A percentile compares a stretch with the other conserved stretches of the same genome.
phyloP scores from a whole-genome alignment of 2,888 invertebrate genomes.

The Trichacis sp. region DNA sequence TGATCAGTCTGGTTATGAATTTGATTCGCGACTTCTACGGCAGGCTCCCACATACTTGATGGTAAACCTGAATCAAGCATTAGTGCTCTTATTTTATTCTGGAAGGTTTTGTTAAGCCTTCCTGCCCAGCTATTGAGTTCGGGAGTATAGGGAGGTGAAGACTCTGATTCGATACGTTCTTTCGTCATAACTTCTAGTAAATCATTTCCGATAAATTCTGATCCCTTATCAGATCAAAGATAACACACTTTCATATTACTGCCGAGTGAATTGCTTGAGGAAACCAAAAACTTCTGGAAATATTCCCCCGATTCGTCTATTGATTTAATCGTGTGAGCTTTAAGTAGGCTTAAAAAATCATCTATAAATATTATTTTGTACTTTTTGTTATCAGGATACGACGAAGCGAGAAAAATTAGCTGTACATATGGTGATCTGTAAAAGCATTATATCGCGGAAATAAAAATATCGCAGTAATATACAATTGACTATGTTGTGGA shows the following conservation, averaged over 20 bases:
- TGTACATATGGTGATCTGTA: no score
- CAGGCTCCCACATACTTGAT: conserved; percentile 36
- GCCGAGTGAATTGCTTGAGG: conserved; percentile 32
- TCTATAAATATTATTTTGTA: no score
- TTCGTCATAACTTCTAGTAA: conserved; percentile 17
- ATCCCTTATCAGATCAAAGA: conserved; percentile 37
- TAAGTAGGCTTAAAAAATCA: no score
- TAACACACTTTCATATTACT: conserved; percentile 38
- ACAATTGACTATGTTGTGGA: no score
- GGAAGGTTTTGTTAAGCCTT: conserved; percentile 30
- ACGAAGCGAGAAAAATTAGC: no score
- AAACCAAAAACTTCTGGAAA: conserved; percentile 31
- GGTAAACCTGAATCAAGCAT: conserved; percentile 31
- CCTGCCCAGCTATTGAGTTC: conserved; percentile 31
- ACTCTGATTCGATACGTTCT: conserved; percentile 8
- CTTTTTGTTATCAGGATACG: no score
- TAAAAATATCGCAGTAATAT: no score
- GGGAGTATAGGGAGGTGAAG: conserved; percentile 16
- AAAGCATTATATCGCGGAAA: no score
- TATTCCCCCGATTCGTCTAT: conserved; percentile 17
- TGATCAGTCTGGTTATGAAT: conserved; percentile 38
- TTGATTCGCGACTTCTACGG: conserved; percentile 33
- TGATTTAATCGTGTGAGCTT: background rate
- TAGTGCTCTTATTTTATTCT: conserved; percentile 24
- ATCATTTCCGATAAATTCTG: conserved; percentile 24